phyloP scores from a whole-genome alignment of 1,140 invertebrate species.

The Aphaenogaster rudis region DNA sequence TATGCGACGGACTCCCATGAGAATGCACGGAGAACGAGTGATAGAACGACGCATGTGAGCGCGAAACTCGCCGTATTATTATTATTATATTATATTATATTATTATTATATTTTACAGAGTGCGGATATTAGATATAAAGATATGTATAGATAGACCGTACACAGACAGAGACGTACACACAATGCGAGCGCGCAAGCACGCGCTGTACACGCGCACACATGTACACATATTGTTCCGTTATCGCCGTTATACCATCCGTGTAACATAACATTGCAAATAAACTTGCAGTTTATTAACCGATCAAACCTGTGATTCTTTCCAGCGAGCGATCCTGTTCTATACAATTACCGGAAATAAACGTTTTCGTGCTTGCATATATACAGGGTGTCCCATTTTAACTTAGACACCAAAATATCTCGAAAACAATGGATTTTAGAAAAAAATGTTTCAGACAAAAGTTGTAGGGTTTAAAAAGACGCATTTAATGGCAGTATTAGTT shows the following conservation, averaged over 20 bases:
- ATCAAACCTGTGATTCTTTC: conserved; percentile 65
- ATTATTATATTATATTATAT: conserved; percentile 57
- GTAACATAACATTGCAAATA: conserved; percentile 78
- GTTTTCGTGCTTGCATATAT: neutral
- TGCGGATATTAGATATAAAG: conserved; percentile 81
- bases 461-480: no score
- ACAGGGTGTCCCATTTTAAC: no score
- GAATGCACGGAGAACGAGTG: conserved; percentile 33
- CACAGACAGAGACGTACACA: conserved; percentile 55
- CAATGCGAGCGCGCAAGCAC: conserved; percentile 43
- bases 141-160: conserved; percentile 74
- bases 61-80: conserved; percentile 72
- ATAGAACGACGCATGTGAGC: conserved; percentile 68
- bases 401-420: no score
- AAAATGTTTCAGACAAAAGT: no score
- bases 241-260: conserved; percentile 80
- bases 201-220: conserved; percentile 58
- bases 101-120: conserved; percentile 83
- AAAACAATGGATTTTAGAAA: no score
- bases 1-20: conserved; percentile 28
- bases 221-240: conserved; percentile 82
- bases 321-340: neutral
- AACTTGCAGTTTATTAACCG: conserved; percentile 79
- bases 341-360: neutral
- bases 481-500: no score